phyloP scores from a whole-genome alignment of 2,113 vertebrate genomes.

The Hippocampus abdominalis region DNA sequence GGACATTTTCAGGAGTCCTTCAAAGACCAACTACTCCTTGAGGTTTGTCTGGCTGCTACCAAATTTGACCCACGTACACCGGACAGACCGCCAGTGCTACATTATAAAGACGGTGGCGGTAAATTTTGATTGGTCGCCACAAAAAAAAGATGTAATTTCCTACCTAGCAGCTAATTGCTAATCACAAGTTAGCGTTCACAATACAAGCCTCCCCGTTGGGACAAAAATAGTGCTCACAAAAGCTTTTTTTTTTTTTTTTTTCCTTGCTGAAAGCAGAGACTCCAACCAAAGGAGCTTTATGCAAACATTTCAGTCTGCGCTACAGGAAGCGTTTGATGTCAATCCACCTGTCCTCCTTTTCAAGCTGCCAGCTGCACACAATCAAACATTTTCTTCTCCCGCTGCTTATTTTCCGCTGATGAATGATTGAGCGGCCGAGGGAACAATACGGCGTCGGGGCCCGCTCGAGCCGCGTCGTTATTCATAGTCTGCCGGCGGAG shows the following conservation, averaged over 20 bases:
- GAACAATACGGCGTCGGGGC: background rate
- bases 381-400: background rate
- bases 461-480: slow-evolving; percentile 1
- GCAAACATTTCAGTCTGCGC: background rate
- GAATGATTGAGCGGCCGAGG: slow-evolving; percentile 1
- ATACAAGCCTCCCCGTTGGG: background rate
- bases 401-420: slow-evolving; percentile 3
- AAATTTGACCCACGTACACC: background rate
- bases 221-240: background rate
- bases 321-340: background rate
- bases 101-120: background rate
- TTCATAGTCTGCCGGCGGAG: background rate
- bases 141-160: background rate
- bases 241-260: background rate
- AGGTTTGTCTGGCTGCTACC: background rate
- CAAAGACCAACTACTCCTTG: background rate
- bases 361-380: background rate
- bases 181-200: background rate
- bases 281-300: background rate
- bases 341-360: background rate
- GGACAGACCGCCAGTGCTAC: background rate
- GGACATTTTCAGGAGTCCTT: background rate
- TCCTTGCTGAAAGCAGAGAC: background rate
- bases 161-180: background rate
- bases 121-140: background rate